Evolutionary conservation across 2,797 vertebrate genomes (phyloP).

Genomic region (Babyrousa celebensis): DNA sequence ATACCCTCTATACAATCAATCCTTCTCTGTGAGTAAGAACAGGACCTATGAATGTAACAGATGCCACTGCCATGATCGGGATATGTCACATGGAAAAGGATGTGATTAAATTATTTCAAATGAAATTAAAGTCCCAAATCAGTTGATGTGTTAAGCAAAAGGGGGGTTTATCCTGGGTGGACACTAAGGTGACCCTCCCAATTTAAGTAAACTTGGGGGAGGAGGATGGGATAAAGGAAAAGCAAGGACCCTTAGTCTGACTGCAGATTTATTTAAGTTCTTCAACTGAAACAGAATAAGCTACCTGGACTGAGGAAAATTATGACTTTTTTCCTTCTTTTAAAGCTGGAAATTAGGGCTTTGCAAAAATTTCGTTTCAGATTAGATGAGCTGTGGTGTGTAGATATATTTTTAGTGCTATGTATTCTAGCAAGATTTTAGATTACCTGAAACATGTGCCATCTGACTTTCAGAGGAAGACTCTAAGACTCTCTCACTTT

Average conservation of each 20-base stretch:
- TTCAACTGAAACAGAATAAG: background rate
- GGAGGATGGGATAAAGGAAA: too few species aligned
- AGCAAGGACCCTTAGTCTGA: too few species aligned
- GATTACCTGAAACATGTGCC: background rate
- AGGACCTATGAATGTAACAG: background rate
- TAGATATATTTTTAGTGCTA: background rate
- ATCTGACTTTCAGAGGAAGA: background rate
- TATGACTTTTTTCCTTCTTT: background rate
- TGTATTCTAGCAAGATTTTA: too few species aligned
- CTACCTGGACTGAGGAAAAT: background rate
- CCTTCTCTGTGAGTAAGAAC: background rate
- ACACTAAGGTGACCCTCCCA: background rate
- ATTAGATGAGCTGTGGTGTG: background rate
- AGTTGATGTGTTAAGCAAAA: background rate
- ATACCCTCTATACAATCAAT: too few species aligned
- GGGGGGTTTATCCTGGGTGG: background rate
- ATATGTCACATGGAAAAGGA: background rate
- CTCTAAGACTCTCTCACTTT: background rate
- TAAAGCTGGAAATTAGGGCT: background rate
- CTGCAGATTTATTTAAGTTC: background rate
- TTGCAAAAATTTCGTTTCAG: background rate
- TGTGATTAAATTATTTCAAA: background rate
- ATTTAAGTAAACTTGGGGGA: background rate
- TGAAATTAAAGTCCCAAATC: background rate
- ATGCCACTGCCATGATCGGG: background rate